Conservation (phyloP, 2,113 vertebrate genomes). For the Podocnemis expansa region DNA sequence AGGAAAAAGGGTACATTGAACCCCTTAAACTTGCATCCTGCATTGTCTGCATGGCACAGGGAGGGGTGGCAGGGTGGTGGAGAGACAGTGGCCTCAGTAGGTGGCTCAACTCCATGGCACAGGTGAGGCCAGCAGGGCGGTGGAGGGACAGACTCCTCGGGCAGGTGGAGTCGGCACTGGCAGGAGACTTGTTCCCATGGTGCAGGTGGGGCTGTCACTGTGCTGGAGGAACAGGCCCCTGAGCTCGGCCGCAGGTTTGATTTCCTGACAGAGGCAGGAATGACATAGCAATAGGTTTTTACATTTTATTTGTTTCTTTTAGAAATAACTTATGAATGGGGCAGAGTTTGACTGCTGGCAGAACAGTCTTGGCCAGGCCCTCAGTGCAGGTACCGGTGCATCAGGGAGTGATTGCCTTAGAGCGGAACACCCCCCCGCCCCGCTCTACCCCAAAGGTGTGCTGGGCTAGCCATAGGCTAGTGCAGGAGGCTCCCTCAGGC, state of each 20-base stretch:
- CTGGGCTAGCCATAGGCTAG: neutral
- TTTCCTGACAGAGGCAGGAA: too few species aligned
- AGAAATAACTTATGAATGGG: conserved; percentile 28
- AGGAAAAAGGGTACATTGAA: too few species aligned
- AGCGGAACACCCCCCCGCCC: neutral
- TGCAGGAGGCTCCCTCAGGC: too few species aligned
- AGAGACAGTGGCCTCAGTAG: too few species aligned
- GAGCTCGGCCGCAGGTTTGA: too few species aligned
- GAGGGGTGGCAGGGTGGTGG: too few species aligned
- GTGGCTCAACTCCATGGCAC: too few species aligned
- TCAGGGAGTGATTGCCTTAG: neutral
- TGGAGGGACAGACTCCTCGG: too few species aligned
- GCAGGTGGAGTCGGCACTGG: too few species aligned
- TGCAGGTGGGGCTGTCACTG: neutral
- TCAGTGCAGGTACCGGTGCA: neutral
- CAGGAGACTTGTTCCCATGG: too few species aligned
- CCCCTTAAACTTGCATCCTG: too few species aligned
- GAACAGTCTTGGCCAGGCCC: neutral
- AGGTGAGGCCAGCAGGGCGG: too few species aligned
- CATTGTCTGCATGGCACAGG: neutral
- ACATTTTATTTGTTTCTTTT: neutral
- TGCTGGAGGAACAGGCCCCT: accelerated
- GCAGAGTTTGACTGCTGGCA: neutral
- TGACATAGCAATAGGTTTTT: neutral
- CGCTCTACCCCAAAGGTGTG: neutral